Evolutionary conservation across 92 coral and sea anemone species (phyloP), one percentile per base, ranked within the genome.

Genomic region (Scolanthus callimorphus): DNA sequence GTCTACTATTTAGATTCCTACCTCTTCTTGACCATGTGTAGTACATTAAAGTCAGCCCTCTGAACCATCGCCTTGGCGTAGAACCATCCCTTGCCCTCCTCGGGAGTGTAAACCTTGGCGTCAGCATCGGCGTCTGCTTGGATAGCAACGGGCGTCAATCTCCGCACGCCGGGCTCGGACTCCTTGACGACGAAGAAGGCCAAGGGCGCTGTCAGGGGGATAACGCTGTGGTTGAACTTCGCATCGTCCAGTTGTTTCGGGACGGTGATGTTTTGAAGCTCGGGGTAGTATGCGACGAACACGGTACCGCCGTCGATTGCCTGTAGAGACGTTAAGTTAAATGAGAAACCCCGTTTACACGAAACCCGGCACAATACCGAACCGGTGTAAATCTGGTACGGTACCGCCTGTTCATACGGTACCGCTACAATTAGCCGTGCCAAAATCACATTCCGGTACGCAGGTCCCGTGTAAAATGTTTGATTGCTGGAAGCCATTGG

Each of bases 11-110:
- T 34, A 6, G 43, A 6, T 34, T 6, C 52, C 4, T 10, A 46
- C 52, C 98, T 79, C 44, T 92, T 92, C 56, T 85, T 84, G 1
- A 92, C 65, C 10, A 92, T 74, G 45, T 92, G 98, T 0, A 92
- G 39, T 11, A 86, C 66, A 54, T 92, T 92, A 44, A 88, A 60
- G 65, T 92, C 98, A 9, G 98, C 98, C 56, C 98, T 64, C 27
- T 92, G 98, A 17, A 89, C 98, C 12, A 81, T 69, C 0, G 96
- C 89, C 69, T 92, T 92, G 11, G 98, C 98, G 21, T 82, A 79
- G 77, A 92, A 92, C 98, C 98, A 92, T 31, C 83, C 89, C 28
- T 84, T 80, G 3, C 96, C 90, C 27, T 92, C 94, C 13, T 69
- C 55, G 3, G 98, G 96, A 6, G 80, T 81, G 70, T 71, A 81